phyloP scores from a whole-genome alignment of 1,140 invertebrate genomes.

The Arion vulgaris region DNA sequence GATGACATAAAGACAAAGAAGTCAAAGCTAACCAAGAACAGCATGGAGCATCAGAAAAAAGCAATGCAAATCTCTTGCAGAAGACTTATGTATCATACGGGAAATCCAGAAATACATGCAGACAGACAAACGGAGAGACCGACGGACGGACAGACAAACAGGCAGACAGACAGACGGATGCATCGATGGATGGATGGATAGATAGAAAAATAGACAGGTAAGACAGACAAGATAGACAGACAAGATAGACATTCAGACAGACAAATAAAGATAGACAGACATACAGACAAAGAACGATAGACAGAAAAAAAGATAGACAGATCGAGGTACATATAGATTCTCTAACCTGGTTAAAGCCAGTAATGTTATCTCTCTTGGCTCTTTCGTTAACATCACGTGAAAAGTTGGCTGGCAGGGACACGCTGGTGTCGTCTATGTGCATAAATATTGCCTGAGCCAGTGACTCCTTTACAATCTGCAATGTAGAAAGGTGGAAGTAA shows the following conservation, averaged over 20 bases:
- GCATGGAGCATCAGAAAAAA: no score
- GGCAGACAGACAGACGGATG: no score
- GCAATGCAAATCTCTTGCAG: no score
- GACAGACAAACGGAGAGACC: constrained; percentile 28
- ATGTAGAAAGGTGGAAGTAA: no score
- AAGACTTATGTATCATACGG: no score
- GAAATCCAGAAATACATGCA: neutral
- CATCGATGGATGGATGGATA: no score
- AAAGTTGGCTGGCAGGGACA: neutral
- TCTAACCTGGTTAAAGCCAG: neutral
- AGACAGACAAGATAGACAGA: constrained; percentile 44
- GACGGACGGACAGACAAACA: no score
- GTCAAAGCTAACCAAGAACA: no score
- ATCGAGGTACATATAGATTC: neutral
- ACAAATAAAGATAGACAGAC: neutral
- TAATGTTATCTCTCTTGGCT: neutral
- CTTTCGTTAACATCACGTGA: neutral
- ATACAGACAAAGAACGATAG: no score
- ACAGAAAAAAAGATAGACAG: constrained; percentile 25
- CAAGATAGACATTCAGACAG: constrained; percentile 42
- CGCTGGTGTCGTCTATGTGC: neutral
- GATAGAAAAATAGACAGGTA: no score
- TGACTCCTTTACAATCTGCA: neutral
- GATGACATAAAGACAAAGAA: no score
- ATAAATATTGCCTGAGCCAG: constrained; percentile 5